Evolutionary conservation across 2,888 invertebrate genomes (phyloP).

Genomic region (Hydropsyche betteni): DNA sequence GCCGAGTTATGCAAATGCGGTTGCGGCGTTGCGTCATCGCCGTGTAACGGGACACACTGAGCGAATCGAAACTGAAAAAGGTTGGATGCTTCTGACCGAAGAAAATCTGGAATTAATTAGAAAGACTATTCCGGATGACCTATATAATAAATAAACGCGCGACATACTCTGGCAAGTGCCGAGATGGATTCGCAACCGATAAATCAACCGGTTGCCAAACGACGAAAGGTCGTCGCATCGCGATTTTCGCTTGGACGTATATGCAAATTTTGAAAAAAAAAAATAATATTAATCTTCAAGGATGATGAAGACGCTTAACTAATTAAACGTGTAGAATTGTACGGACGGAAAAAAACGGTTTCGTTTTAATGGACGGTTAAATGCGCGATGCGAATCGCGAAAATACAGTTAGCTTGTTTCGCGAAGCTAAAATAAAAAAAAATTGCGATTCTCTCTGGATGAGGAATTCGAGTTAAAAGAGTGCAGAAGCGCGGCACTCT

Average conservation of each 20-base stretch:
- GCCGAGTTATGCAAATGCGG: constrained; percentile 15
- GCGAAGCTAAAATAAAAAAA: no score
- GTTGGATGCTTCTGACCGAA: background rate
- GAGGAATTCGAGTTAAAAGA: no score
- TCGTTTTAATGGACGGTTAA: no score
- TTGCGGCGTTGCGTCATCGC: background rate
- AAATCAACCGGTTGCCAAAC: constrained; percentile 17
- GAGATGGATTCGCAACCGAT: constrained; percentile 6
- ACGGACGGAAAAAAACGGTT: no score
- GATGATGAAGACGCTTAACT: no score
- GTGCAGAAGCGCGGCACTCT: no score
- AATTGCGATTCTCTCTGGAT: no score
- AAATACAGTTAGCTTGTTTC: no score
- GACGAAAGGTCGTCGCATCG: constrained; percentile 13
- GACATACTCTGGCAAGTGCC: constrained; percentile 14
- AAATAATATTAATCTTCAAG: no score
- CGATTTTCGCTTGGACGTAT: background rate
- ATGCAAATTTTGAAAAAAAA: background rate
- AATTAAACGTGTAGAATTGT: no score
- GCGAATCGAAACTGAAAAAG: constrained; percentile 3
- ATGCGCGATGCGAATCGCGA: no score
- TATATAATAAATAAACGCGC: constrained; percentile 14
- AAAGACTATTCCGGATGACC: background rate
- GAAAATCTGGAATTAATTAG: constrained; percentile 7
- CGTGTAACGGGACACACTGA: background rate